A percentile compares a stretch with the other conserved stretches of the same genome.
Evolutionary conservation across 2,113 vertebrate genomes (phyloP).

Genomic region (Brevimyrus niger): DNA sequence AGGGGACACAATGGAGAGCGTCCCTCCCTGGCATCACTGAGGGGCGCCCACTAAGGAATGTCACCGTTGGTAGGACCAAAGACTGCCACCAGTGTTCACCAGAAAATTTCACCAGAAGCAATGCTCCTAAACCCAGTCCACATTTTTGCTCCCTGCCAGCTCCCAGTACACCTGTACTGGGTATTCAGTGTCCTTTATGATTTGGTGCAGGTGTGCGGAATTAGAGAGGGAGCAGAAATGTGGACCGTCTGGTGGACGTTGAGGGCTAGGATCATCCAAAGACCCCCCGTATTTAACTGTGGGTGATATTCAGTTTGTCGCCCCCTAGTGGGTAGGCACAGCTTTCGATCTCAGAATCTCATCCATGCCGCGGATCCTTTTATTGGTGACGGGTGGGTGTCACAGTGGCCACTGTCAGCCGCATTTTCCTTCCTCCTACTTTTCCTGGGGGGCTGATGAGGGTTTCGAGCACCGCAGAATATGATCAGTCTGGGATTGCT

Average conservation of each 20-base stretch:
- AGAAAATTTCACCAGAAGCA: not conserved
- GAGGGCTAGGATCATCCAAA: not conserved
- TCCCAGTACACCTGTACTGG: not conserved
- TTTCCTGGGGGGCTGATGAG: not conserved
- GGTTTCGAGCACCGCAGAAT: not conserved
- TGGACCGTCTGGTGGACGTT: not conserved
- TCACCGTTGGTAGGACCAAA: not conserved
- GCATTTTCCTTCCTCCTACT: not conserved
- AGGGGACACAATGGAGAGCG: not conserved
- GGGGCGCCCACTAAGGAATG: not conserved
- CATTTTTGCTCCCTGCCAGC: not conserved
- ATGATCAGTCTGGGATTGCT: not conserved
- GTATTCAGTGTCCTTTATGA: not conserved
- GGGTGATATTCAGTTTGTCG: not conserved
- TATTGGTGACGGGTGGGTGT: not conserved
- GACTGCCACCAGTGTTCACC: not conserved
- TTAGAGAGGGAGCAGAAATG: not conserved
- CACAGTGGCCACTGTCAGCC: not conserved
- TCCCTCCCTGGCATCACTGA: not conserved
- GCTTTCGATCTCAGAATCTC: not conserved
- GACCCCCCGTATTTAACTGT: not conserved
- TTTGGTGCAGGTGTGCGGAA: not conserved
- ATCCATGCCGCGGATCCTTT: not conserved
- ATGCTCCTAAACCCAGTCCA: not conserved
- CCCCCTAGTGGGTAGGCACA: not conserved